phyloP scores from a whole-genome alignment of 92 coral and sea anemone genomes.

The Paramuricea clavata region DNA sequence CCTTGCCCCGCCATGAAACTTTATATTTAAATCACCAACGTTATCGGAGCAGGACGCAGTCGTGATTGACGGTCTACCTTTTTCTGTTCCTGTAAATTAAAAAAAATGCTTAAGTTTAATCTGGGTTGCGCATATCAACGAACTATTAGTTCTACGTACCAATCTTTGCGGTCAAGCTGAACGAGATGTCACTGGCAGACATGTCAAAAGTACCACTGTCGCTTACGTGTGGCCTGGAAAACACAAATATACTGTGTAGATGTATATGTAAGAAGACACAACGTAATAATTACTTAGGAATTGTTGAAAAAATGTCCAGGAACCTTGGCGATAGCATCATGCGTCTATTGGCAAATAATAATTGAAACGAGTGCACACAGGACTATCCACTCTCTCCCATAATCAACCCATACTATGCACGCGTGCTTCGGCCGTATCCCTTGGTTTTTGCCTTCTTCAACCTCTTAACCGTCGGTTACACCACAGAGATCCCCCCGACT shows the following conservation, averaged over 20 bases:
- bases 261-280: neutral
- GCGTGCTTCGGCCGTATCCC: too few species aligned
- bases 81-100: constrained; percentile 70
- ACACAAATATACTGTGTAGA: neutral
- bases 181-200: constrained; percentile 71
- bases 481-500: too few species aligned
- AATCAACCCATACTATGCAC: too few species aligned
- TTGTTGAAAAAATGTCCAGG: too few species aligned
- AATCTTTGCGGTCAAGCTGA: constrained; percentile 72
- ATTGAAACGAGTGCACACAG: too few species aligned
- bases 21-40: constrained; percentile 71
- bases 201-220: constrained; percentile 90
- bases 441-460: too few species aligned
- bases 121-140: neutral
- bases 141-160: constrained; percentile 55
- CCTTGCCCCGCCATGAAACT: constrained; percentile 98
- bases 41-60: constrained; percentile 84
- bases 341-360: too few species aligned
- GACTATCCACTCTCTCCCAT: too few species aligned
- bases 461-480: too few species aligned
- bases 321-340: too few species aligned
- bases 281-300: too few species aligned
- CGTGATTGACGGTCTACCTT: constrained; percentile 85
- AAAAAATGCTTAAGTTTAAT: neutral
- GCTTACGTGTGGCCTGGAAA: constrained; percentile 88